phyloP scores from a whole-genome alignment of 2,888 invertebrate genomes.

The Formica aserva region DNA sequence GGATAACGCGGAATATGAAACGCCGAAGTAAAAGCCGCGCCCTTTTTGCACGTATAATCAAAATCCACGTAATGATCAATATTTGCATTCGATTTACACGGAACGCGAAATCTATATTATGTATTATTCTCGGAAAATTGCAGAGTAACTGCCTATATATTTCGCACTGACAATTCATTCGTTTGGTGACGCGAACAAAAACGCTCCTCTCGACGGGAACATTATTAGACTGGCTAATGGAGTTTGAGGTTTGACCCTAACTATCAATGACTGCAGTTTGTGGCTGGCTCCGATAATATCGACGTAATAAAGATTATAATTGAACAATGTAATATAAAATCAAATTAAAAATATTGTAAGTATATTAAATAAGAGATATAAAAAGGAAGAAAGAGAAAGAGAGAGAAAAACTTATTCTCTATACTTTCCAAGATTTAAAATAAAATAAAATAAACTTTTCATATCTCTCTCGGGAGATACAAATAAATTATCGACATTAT shows the following conservation, averaged over 20 bases:
- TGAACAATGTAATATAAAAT: constrained; percentile 12
- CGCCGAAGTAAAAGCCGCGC: constrained; percentile 34
- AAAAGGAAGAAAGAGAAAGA: background rate
- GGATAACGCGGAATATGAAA: constrained; percentile 48
- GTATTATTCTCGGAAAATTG: constrained; percentile 60
- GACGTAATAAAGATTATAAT: constrained; percentile 57
- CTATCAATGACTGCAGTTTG: constrained; percentile 54
- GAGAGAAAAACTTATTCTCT: background rate
- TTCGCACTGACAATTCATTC: constrained; percentile 51
- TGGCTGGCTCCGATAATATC: constrained; percentile 47
- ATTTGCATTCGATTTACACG: constrained; percentile 55
- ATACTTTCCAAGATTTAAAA: background rate
- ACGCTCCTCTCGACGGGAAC: constrained; percentile 32
- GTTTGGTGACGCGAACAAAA: constrained; percentile 54
- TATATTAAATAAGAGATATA: background rate
- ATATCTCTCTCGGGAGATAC: background rate
- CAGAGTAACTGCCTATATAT: constrained; percentile 47
- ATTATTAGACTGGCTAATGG: constrained; percentile 66
- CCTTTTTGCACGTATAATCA: constrained; percentile 29
- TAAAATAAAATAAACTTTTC: background rate
- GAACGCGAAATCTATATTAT: constrained; percentile 14
- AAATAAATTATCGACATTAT: background rate
- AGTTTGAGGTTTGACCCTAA: constrained; percentile 63
- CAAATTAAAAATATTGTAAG: constrained; percentile 21
- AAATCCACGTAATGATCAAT: constrained; percentile 61